Percentiles rank a stretch among this genome's conserved stretches.
Evolutionary conservation across 2,113 vertebrate species (phyloP).

Genomic region (Felis chaus): DNA sequence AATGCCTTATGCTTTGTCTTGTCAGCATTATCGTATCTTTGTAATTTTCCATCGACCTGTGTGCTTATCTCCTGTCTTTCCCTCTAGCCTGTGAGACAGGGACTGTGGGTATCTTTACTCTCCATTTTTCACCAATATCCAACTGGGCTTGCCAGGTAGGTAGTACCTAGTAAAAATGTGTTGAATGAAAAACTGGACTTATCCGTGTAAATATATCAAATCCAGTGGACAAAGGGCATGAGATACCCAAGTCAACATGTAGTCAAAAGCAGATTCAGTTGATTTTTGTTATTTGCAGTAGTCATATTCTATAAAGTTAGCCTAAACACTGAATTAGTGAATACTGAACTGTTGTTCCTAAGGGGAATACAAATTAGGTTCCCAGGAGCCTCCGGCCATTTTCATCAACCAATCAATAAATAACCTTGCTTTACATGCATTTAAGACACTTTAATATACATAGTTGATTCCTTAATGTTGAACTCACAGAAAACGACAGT

Average conservation of each 20-base stretch:
- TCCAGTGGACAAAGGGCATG: not conserved
- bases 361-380: not conserved
- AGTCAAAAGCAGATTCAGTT: not conserved
- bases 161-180: not conserved
- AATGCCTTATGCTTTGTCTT: not conserved
- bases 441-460: not conserved
- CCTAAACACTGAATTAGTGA: not conserved
- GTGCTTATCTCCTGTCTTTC: not conserved
- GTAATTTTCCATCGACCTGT: not conserved
- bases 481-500: not conserved
- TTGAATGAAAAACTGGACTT: not conserved
- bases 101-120: not conserved
- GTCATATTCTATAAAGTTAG: not conserved
- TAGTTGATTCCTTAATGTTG: not conserved
- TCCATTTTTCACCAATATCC: not conserved
- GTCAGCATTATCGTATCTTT: not conserved
- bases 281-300: not conserved
- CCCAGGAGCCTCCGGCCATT: not conserved
- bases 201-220: not conserved
- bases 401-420: not conserved
- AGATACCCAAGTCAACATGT: not conserved
- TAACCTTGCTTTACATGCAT: not conserved
- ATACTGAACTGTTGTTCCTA: not conserved
- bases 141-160: not conserved
- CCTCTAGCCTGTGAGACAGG: not conserved